Evolutionary conservation across 92 coral and sea anemone species (phyloP).

Genomic region (Umimayanthus kanabou): DNA sequence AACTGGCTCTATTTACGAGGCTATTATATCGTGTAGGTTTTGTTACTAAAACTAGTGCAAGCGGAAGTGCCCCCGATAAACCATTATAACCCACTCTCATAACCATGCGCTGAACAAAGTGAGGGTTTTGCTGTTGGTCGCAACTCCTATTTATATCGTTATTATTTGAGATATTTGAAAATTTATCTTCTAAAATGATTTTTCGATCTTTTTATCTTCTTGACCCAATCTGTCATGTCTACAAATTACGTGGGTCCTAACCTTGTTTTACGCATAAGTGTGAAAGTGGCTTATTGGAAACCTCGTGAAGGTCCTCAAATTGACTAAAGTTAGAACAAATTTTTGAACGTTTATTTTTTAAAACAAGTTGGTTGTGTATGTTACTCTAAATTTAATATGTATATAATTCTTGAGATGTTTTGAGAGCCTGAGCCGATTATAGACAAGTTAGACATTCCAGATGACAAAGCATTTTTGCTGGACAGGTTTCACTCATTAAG

Average conservation of each 20-base stretch:
- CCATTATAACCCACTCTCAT: too few species aligned
- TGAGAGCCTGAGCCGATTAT: not conserved
- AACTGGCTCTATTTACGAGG: not conserved
- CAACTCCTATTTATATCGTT: too few species aligned
- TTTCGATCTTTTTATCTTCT: too few species aligned
- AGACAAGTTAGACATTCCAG: not conserved
- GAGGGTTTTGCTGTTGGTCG: too few species aligned
- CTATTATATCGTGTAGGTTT: not conserved
- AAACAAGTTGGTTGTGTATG: not conserved
- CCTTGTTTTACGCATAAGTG: too few species aligned
- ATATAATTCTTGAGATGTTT: not conserved
- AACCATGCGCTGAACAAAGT: too few species aligned
- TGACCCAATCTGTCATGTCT: too few species aligned
- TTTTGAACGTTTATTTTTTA: not conserved
- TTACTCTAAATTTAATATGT: not conserved
- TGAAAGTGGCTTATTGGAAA: too few species aligned
- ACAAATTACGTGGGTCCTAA: too few species aligned
- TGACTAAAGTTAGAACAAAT: not conserved
- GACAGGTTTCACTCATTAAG: not conserved
- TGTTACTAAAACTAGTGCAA: not conserved
- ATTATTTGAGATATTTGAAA: too few species aligned
- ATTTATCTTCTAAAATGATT: too few species aligned
- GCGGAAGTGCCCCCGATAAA: too few species aligned
- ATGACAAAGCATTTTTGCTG: not conserved
- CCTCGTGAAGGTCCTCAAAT: not conserved